Conservation (phyloP, 2,888 invertebrate genomes). For the Calameuta filiformis region DNA sequence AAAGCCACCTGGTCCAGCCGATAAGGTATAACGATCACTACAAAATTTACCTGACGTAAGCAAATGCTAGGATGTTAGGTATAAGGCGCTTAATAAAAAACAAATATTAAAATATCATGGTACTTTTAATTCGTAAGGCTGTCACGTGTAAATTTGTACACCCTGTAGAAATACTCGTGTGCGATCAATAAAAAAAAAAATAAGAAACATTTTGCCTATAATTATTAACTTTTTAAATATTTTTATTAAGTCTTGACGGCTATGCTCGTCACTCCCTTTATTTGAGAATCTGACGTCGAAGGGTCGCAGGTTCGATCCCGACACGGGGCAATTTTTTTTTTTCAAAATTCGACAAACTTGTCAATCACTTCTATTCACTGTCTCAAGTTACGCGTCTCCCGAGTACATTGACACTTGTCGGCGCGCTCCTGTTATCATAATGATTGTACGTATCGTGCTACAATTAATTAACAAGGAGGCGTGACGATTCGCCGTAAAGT, state of each 20-base stretch:
- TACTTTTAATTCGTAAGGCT: too few relatives aligned
- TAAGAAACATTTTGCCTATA: too few relatives aligned
- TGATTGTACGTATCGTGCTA: background rate
- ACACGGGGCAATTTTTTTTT: background rate
- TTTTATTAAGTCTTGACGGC: too few relatives aligned
- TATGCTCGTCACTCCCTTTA: too few relatives aligned
- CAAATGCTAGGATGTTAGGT: too few relatives aligned
- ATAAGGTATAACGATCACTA: background rate
- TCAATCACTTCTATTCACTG: background rate
- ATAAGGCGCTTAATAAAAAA: too few relatives aligned
- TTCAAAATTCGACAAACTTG: background rate
- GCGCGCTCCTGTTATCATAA: background rate
- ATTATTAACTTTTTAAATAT: too few relatives aligned
- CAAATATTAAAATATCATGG: too few relatives aligned
- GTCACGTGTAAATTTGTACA: too few relatives aligned
- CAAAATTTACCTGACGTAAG: too few relatives aligned
- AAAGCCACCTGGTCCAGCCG: background rate
- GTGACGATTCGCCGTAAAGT: background rate
- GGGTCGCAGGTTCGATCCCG: background rate
- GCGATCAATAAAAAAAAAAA: too few relatives aligned
- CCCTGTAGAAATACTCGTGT: too few relatives aligned
- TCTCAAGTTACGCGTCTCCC: background rate
- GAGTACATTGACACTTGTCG: background rate
- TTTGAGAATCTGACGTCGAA: background rate
- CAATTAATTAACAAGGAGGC: background rate